Conservation (phyloP, 2,113 vertebrate genomes). For the Buteo buteo region DNA sequence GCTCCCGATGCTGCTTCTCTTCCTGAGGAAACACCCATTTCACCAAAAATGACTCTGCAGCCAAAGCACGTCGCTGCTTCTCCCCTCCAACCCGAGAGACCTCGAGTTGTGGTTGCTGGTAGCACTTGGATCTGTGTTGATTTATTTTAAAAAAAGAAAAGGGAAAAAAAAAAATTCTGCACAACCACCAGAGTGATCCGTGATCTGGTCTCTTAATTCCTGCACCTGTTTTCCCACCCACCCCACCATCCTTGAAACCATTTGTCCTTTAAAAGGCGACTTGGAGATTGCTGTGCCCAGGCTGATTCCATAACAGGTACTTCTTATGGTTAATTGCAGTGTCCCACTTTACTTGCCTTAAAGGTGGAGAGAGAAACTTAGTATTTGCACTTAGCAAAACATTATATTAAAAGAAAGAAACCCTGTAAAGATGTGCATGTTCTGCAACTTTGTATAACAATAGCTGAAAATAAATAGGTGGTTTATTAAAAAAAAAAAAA, state of each 20-base stretch:
- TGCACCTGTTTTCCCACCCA: not conserved
- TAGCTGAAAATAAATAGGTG: constrained; percentile 61
- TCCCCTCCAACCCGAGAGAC: not conserved
- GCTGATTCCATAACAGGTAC: not conserved
- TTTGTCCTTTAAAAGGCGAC: not conserved
- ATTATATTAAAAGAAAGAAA: constrained; percentile 33
- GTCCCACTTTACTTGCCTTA: constrained; percentile 77
- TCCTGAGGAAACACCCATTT: not conserved
- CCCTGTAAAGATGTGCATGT: constrained; percentile 69
- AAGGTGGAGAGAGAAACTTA: constrained; percentile 75
- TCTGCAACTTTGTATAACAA: constrained; percentile 72
- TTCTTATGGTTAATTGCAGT: not conserved
- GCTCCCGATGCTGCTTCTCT: not conserved
- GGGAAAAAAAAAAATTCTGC: not conserved
- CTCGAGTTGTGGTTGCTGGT: not conserved
- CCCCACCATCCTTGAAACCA: not conserved
- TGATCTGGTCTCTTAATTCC: not conserved
- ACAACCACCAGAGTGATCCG: not conserved
- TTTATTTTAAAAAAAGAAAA: not conserved
- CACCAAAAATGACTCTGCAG: not conserved
- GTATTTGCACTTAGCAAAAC: constrained; percentile 78
- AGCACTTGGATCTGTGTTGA: not conserved
- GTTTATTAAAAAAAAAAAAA: constrained; percentile 56
- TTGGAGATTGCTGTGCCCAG: not conserved
- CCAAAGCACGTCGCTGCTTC: not conserved